These are phyloP conservation scores for Macrotis lagotis DNA, from an alignment of 2,113 vertebrate species.

Conservation along the genomic window DNA sequence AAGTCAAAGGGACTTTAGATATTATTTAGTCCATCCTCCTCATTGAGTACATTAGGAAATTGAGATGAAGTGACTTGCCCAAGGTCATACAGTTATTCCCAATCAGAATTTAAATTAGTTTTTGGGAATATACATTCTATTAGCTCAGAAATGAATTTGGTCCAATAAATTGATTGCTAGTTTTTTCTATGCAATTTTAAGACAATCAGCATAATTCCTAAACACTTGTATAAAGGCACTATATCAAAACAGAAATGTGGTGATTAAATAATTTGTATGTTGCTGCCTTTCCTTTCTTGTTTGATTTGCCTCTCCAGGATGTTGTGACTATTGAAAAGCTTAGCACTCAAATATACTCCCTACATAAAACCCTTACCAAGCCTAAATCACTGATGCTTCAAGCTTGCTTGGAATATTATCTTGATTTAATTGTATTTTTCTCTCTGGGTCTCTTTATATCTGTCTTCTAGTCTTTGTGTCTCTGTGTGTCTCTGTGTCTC, in stretches of 20 bases:
- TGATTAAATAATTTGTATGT: neutral
- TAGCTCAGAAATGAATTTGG: slow-evolving; percentile 15
- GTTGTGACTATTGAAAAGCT: neutral
- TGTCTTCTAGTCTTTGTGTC: neutral
- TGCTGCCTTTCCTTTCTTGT: neutral
- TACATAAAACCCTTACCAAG: slow-evolving; percentile 5
- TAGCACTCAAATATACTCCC: slow-evolving; percentile 14
- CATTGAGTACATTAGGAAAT: neutral
- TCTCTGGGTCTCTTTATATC: neutral
- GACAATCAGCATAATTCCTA: slow-evolving; percentile 8
- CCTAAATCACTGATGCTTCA: slow-evolving; percentile 19
- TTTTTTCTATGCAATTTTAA: slow-evolving; percentile 32
- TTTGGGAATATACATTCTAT: neutral
- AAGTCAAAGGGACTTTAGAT: neutral
- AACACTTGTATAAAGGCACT: slow-evolving; percentile 16
- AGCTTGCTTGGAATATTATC: slow-evolving; percentile 11
- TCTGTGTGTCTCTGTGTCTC: neutral
- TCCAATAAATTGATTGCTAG: neutral
- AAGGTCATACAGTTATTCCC: neutral
- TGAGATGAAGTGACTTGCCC: neutral
- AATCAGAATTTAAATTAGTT: neutral
- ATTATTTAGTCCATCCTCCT: neutral
- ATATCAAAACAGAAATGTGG: slow-evolving; percentile 23
- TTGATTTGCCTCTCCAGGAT: slow-evolving; percentile 35
- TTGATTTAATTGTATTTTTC: neutral